These are phyloP conservation scores for Clarias macrocephalus DNA, from an alignment of 2,113 vertebrate genomes.

Conservation along the genomic window DNA sequence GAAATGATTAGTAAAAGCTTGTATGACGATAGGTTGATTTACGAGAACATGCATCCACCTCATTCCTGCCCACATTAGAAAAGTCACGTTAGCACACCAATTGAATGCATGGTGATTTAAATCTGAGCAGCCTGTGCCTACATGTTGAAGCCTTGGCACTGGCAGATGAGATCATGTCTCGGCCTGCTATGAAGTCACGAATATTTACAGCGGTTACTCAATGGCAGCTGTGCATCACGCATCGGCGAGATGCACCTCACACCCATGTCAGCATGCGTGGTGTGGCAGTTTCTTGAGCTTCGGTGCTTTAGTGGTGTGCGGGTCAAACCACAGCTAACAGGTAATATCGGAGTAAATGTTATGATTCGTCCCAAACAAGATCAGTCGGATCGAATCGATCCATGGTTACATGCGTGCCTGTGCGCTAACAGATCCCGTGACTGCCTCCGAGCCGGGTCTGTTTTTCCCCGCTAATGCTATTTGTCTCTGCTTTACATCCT, in stretches of 20 bases:
- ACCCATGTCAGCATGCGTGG: not conserved
- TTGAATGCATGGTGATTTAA: conserved; percentile 33
- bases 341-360: not conserved
- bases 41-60: not conserved
- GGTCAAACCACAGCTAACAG: conserved; percentile 12
- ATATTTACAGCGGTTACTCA: conserved; percentile 51
- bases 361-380: conserved; percentile 40
- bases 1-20: not conserved
- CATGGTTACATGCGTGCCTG: conserved; percentile 24
- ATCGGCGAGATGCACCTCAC: not conserved
- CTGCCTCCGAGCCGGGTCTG: conserved; percentile 32
- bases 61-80: conserved; percentile 31
- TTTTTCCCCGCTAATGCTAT: conserved; percentile 47
- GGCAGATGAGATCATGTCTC: conserved; percentile 54
- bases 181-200: conserved; percentile 51
- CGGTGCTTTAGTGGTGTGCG: not conserved
- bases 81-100: conserved; percentile 25
- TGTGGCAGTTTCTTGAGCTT: not conserved
- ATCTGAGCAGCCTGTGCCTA: conserved; percentile 44
- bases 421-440: conserved; percentile 20
- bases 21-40: not conserved
- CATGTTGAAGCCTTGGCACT: conserved; percentile 46
- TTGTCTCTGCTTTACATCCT: conserved; percentile 47
- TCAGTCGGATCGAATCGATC: conserved; percentile 10
- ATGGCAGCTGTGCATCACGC: conserved; percentile 35